Conservation (phyloP, 2,113 vertebrate species). For the Clupea harengus region DNA sequence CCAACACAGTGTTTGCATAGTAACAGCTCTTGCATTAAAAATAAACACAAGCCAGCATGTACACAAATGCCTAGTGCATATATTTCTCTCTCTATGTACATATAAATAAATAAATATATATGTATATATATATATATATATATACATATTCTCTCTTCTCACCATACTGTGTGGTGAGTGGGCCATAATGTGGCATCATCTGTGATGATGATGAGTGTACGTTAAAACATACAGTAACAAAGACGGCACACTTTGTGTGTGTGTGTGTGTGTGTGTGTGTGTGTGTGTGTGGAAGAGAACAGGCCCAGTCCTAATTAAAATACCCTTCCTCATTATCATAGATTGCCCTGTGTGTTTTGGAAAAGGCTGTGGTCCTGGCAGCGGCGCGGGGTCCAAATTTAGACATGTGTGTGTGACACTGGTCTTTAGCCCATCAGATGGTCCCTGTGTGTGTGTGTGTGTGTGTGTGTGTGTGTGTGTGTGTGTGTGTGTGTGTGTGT, state of each 20-base stretch:
- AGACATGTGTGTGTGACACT: constrained; percentile 68
- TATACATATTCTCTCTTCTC: background rate
- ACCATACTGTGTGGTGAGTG: background rate
- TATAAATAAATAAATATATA: background rate
- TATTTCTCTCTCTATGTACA: constrained; percentile 37
- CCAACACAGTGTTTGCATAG: background rate
- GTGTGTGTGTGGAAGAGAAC: constrained; percentile 56
- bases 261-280: background rate
- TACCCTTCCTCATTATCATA: constrained; percentile 74
- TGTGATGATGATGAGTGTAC: background rate
- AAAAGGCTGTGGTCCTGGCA: constrained; percentile 66
- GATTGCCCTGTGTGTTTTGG: constrained; percentile 70
- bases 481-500: constrained; percentile 4
- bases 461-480: background rate
- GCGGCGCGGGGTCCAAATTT: constrained; percentile 63
- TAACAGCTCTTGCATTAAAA: background rate
- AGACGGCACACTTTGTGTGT: background rate
- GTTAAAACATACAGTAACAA: constrained; percentile 10
- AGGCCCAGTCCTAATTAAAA: constrained; percentile 68
- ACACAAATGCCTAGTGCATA: constrained; percentile 3
- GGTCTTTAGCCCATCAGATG: constrained; percentile 75
- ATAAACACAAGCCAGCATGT: constrained; percentile 3
- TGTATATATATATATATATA: background rate
- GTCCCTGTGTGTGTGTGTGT: constrained; percentile 51
- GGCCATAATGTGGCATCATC: constrained; percentile 12